Base-by-base conservation (phyloP, 2,113 vertebrate genomes). In the Aix galericulata region DNA sequence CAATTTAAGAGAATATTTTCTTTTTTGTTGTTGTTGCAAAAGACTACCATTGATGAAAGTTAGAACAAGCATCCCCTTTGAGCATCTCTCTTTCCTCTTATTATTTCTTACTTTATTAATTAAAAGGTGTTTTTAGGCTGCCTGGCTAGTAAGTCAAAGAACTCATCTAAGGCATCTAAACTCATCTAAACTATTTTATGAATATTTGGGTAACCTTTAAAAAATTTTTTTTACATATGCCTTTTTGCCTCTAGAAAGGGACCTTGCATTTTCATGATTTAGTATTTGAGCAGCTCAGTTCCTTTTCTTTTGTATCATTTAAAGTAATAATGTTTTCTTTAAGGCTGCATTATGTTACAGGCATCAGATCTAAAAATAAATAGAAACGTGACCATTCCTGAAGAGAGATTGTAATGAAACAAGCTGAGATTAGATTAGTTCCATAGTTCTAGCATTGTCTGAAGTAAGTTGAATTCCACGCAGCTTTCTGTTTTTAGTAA, bases 341-440 rank as follows among this genome's bases (percentile, higher is more conserved):
- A 98, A 98, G 98, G 98, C 98, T 98, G 98, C 98, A 97, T 98
- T 98, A 96, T 98, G 95, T 98, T 98, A 96, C 96, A 94, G 62
- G 83, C 86, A 94, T 71, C 66, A 77, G 64, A 48, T 88, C 29
- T 38, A 44, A 34, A 52, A n/a, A 52, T 34, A 25, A 52, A 52
- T 14, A 20, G 7, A 25, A 63, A 80, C 5, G 7, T 71, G 38
- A 71, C 11, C 25, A 23, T 85, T 88, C 10, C 8, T 53, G 55
- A 66, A 17, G 34, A 72, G 23, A 73, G 42, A 36, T 42, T 62
- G 10, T 40, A 34, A 55, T 52, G 18, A 77, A 69, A 60, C 17
- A 62, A 73, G 48, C 21, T n/a, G 48, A 40, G 15, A 4, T 72
- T 55, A 52, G 12, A 12, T 82, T 40, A 73, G 69, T 93, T 91